Evolutionary conservation across 2,797 vertebrate species (phyloP).

Genomic region (Chloroceryle amazona): DNA sequence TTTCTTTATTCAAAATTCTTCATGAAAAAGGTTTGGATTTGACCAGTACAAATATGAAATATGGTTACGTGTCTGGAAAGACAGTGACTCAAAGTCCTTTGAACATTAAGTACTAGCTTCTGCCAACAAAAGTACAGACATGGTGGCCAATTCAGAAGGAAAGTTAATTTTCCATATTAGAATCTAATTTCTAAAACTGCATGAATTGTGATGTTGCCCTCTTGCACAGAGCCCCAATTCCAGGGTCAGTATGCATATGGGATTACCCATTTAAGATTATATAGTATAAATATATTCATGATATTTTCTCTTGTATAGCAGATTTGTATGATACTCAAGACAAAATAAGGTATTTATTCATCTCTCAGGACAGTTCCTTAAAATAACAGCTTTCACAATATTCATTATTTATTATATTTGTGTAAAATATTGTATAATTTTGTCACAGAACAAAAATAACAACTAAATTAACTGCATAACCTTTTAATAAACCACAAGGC

Average conservation of each 20-base stretch:
- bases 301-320: not conserved
- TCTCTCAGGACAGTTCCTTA: not conserved
- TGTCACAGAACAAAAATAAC: slow-evolving; percentile 19
- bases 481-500: not conserved
- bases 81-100: not conserved
- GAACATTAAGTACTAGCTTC: too few species aligned
- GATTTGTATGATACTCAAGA: not conserved
- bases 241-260: not conserved
- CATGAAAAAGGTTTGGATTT: not conserved
- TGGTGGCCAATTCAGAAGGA: not conserved
- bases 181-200: not conserved
- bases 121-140: not conserved
- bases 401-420: not conserved
- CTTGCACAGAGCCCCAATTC: not conserved
- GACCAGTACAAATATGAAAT: not conserved
- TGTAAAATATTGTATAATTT: not conserved
- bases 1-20: not conserved
- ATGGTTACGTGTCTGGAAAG: not conserved
- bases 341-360: not conserved
- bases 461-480: not conserved
- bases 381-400: not conserved
- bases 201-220: not conserved
- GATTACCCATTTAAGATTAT: not conserved
- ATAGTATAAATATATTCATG: not conserved
- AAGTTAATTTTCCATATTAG: not conserved